Conservation (phyloP, 2,888 invertebrate genomes). For the Acronicta leporina region DNA sequence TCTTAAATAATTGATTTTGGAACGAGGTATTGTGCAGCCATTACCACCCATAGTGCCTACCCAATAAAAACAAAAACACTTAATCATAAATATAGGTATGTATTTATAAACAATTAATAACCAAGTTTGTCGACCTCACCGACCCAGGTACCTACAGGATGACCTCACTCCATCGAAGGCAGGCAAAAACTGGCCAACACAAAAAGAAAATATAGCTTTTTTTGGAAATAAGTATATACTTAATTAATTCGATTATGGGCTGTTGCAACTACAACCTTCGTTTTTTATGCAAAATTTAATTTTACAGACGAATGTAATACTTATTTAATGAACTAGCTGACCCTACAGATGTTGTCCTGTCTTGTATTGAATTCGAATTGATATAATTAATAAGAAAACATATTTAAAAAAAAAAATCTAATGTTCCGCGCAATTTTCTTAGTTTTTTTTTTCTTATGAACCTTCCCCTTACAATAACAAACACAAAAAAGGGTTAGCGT, state of each 20-base stretch:
- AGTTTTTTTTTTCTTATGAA: no score
- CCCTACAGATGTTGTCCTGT: no score
- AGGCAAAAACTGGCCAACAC: constrained; percentile 19
- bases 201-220: constrained; percentile 16
- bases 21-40: no score
- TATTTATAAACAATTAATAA: not conserved
- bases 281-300: not conserved
- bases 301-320: not conserved
- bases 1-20: no score
- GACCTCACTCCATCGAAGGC: constrained; percentile 39
- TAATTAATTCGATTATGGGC: constrained; percentile 40
- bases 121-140: constrained; percentile 39
- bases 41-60: no score
- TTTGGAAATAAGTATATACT: constrained; percentile 46
- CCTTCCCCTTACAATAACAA: no score
- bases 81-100: not conserved
- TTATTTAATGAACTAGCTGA: no score
- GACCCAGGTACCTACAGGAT: constrained; percentile 21
- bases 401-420: no score
- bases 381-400: no score
- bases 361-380: no score
- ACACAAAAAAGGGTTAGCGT: no score
- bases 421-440: no score
- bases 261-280: constrained; percentile 35
- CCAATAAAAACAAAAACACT: constrained; percentile 11